Conservation (phyloP, 92 coral and sea anemone genomes). For the Phenganax subtilis region DNA sequence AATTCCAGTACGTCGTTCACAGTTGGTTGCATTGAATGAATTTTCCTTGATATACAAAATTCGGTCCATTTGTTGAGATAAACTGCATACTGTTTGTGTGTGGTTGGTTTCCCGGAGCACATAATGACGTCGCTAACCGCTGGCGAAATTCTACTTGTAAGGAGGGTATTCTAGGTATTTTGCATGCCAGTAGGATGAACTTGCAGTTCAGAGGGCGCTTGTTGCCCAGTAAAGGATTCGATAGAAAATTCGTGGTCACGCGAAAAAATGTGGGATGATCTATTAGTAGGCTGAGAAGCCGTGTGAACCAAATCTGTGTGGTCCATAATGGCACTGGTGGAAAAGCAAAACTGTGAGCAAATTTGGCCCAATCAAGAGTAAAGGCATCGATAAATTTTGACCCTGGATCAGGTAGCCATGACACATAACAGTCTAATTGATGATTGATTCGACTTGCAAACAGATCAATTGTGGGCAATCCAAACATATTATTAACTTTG, state of each 20-base stretch:
- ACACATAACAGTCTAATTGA: neutral
- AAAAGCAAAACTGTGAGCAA: constrained; percentile 45
- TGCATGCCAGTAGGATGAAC: constrained; percentile 37
- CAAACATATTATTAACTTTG: neutral
- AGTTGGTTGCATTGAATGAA: neutral
- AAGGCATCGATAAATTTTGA: constrained; percentile 52
- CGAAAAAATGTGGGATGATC: constrained; percentile 37
- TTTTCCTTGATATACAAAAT: neutral
- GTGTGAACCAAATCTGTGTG: constrained; percentile 36
- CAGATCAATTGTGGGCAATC: constrained; percentile 13
- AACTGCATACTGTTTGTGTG: neutral
- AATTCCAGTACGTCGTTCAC: neutral
- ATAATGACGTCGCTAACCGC: constrained; percentile 45
- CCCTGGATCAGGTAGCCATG: constrained; percentile 26
- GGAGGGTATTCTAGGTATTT: constrained; percentile 26
- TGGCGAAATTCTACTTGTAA: constrained; percentile 26
- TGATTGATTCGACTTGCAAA: constrained; percentile 13
- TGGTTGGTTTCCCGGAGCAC: constrained; percentile 17
- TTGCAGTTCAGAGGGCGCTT: constrained; percentile 43
- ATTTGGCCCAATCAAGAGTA: constrained; percentile 42
- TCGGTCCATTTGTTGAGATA: neutral
- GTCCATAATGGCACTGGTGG: constrained; percentile 47
- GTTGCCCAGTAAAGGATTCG: constrained; percentile 40
- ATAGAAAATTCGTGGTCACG: constrained; percentile 41
- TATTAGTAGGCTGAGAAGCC: constrained; percentile 34